Base-by-base conservation (phyloP, 1,140 invertebrate species). In the Mercenaria mercenaria region DNA sequence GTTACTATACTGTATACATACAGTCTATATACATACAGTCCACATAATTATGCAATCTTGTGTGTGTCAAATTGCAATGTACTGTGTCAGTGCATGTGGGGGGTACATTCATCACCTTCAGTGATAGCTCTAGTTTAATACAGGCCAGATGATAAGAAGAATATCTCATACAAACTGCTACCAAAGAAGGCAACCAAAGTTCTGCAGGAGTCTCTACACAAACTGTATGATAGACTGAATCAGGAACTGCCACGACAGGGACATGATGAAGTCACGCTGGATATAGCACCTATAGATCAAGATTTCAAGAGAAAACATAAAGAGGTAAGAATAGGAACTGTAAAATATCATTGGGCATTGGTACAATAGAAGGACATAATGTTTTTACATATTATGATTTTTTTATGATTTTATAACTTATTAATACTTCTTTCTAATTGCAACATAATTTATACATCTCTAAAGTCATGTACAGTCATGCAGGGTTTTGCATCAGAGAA, bases 131-230 rank as follows among this genome's bases (percentile, higher is more conserved):
- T n/a, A n/a, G n/a, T n/a, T 47, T 47, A 43, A 32, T 50, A 32
- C 93, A 98, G 98, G 81, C 98, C 98, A 94, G 99, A 99, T 94
- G 97, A 98, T 86, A 99, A 99, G 94, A 97, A 97, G 91, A 97
- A 97, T 94, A 97, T 99, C 84, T 98, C 97, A 72, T 96, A 97
- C 0, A 99, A 99, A 96, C 93, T 99, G 32, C 96, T 99, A 91
- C 99, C 99, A 6, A 99, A 99, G 96, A 97, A 98, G 95, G 97
- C 99, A 69, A 97, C 98, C 0, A 97, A 98, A 88, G 96, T 97
- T 72, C 96, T 99, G 20, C 97, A 97, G 91, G 97, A 97, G 89
- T 97, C 97, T 20, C 95, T 99, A 29, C 97, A 98, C 91, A 96
- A 96, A 64, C 95, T 98, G 26, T 97, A 97, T 95, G 96, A 97